phyloP scores from a whole-genome alignment of 2,888 invertebrate genomes.

The Tribolium freemani region DNA sequence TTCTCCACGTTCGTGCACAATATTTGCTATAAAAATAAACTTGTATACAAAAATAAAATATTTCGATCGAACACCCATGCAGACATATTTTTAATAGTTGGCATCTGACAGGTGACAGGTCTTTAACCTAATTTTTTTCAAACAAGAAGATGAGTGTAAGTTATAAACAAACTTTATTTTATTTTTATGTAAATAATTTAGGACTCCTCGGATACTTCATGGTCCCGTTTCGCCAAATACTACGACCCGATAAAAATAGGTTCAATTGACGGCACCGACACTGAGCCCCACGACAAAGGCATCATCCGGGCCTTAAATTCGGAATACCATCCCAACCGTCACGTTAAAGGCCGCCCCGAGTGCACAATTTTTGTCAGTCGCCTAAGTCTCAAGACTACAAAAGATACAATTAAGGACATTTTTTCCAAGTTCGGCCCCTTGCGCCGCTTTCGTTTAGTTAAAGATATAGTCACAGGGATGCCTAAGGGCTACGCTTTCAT shows the following conservation, averaged over 20 bases:
- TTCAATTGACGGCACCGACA: slow-evolving; percentile 90
- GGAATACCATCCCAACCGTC: slow-evolving; percentile 76
- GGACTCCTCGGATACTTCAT: slow-evolving; percentile 52
- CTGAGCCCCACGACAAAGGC: slow-evolving; percentile 84
- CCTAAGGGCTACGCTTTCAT: slow-evolving; percentile 89
- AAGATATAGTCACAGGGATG: slow-evolving; percentile 84
- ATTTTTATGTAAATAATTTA: background rate
- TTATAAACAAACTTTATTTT: background rate
- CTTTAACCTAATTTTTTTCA: background rate
- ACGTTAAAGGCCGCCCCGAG: slow-evolving; percentile 78
- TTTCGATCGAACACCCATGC: too few relatives aligned
- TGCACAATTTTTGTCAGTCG: slow-evolving; percentile 83
- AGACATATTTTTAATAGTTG: too few relatives aligned
- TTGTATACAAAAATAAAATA: too few relatives aligned
- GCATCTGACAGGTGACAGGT: background rate
- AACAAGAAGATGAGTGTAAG: background rate
- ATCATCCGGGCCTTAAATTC: slow-evolving; percentile 79
- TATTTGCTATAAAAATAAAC: too few relatives aligned
- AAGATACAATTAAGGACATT: slow-evolving; percentile 71
- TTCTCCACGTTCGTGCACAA: too few relatives aligned
- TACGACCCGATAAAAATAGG: slow-evolving; percentile 88
- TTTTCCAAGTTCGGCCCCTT: slow-evolving; percentile 79
- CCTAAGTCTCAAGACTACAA: slow-evolving; percentile 78
- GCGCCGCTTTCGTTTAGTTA: slow-evolving; percentile 75
- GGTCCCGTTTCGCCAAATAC: slow-evolving; percentile 72